These are phyloP conservation scores for Rhorus exstirpatorius DNA, from an alignment of 2,888 invertebrate species.

Conservation along the genomic window DNA sequence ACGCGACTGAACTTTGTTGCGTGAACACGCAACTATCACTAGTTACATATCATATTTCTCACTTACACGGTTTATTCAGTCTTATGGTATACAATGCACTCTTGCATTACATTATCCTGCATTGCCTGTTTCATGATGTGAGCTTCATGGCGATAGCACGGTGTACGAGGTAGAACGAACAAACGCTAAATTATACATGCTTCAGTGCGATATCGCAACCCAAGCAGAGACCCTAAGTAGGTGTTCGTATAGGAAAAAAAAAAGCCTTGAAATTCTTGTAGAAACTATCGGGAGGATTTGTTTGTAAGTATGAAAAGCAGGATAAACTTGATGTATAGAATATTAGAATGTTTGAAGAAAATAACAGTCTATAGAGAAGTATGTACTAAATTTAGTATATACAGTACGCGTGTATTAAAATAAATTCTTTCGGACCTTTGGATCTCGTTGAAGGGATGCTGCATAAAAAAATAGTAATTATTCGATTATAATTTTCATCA, in stretches of 20 bases:
- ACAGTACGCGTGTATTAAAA: no score
- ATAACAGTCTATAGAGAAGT: not conserved
- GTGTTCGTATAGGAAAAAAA: conserved; percentile 63
- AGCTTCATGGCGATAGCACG: no score
- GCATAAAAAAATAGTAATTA: conserved; percentile 1
- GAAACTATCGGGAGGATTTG: conserved; percentile 56
- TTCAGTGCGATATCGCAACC: conserved; percentile 67
- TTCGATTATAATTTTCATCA: conserved; percentile 6
- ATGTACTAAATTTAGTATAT: no score
- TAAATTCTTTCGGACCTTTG: no score
- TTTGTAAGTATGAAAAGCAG: conserved; percentile 56
- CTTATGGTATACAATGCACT: conserved; percentile 9
- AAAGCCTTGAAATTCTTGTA: conserved; percentile 51
- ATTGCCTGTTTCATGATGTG: no score
- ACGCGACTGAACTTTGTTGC: conserved; percentile 58
- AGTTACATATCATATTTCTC: conserved; percentile 61
- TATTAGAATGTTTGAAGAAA: conserved; percentile 23
- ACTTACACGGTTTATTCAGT: conserved; percentile 31
- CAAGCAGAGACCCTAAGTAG: conserved; percentile 67
- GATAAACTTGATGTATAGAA: conserved; percentile 53
- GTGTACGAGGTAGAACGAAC: no score
- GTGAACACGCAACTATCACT: conserved; percentile 47
- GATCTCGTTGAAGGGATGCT: no score
- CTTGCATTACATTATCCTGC: no score
- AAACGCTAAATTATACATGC: no score